Evolutionary conservation across 2,113 vertebrate genomes (phyloP), one percentile per base, ranked within the genome.

Genomic region (Athene noctua): DNA sequence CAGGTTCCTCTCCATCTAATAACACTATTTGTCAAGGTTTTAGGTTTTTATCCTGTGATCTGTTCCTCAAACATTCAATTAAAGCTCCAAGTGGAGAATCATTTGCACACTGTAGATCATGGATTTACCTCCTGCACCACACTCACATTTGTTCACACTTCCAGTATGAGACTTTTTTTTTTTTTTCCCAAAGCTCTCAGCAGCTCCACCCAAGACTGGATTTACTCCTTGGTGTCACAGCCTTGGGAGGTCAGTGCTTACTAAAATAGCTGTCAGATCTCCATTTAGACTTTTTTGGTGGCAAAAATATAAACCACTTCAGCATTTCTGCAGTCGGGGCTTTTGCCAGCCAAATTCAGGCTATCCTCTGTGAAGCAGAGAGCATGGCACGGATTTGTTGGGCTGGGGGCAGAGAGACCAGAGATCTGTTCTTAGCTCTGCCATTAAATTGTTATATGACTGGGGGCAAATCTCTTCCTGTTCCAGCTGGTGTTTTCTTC

Each of bases 1-100:
- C 51, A 34, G 87, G 87, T 73, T 91, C 62, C 49, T 96, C 91
- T 92, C 89, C 47, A 9, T 91, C 90, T 96, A 65, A 91, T 95
- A 94, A 96, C 94, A 96, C 95, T 96, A 95, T 95, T 91, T 96
- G 85, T 95, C 63, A 66, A 95, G 86, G 91, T 79, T 95, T 97
- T 96, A 92, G 34, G 78, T 83, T 87, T 96, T 96, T 95, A 95
- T 94, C 94, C 84, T 93, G 87, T 73, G 93, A 92, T 91, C 84
- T 65, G n/a, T 86, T 96, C 82, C 85, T 97, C 93, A 97, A 95
- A 95, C 62, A 94, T 94, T 95, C 74, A 91, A 29, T 96, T 95
- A 93, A 88, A 96, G n/a, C 94, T 97, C 96, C 54, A 58, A 90
- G 67, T 85, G 85, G 91, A 96, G 97, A 95, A 88, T 93, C 81